Evolutionary conservation across 2,888 invertebrate species (phyloP), one percentile per base, ranked within the genome.

Genomic region (Drosophila multiciliata): DNA sequence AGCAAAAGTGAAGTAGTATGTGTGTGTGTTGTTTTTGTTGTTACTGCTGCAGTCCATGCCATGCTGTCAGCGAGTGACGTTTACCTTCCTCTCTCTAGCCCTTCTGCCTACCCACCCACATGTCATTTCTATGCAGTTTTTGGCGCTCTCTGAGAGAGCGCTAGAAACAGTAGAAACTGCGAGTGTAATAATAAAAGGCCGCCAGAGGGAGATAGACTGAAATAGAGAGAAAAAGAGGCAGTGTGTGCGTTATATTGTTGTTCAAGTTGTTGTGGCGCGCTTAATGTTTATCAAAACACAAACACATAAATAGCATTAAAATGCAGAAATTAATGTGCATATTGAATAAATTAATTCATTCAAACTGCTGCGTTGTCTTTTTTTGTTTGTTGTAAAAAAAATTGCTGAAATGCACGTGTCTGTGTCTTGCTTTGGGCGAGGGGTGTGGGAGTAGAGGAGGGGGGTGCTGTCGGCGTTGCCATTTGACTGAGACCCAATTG

Each of bases 381-480:
- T 74, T 66, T 26, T 67, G 26, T 57, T 72, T 66, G 50, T 68
- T 50, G 66, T 60, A 72, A 69, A 57, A 53, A 68, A 66, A 61
- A 35, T 48, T 69, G 52, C 70, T 63, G 42, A 82, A 83, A 75
- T 87, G 89, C 90, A 90, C 89, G 85, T 85, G 85, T 69, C 78
- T 74, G 53, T 63, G 73, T 59, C 35, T 58, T 63, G 40, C 23
- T 49, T 23, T 11, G 2, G 20, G 54, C 26, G n/a, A 17, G 38
- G 12, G 15, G 4, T 33, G n/a, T 38, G 1, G 4, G 38, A 29
- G 0, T 3, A 15, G 1, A 26, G n/a, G 38, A 35, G 55, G 29
- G 7, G 29, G 68, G 42, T 58, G 35, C 42, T 38, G 69, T 61
- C 59, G 75, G 75, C 80, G 61, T 77, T 82, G 73, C 67, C 73